phyloP scores from a whole-genome alignment of 2,888 invertebrate genomes.

The Dynastes tityus region DNA sequence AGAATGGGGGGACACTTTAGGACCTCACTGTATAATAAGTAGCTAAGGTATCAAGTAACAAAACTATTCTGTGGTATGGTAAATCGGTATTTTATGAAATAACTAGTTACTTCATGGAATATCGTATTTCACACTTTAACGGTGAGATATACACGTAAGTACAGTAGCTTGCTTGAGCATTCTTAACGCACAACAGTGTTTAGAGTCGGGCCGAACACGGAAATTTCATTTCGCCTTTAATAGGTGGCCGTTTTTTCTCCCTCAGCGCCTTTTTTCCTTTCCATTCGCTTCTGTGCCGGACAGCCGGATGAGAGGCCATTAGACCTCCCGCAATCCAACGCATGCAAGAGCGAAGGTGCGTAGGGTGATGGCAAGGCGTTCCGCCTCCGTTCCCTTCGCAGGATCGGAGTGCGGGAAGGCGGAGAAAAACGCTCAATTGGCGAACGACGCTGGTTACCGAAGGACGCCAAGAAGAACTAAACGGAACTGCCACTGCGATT shows the following conservation, averaged over 20 bases:
- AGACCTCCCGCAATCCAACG: slow-evolving; percentile 42
- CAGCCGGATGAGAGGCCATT: slow-evolving; percentile 46
- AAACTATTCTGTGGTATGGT: no score
- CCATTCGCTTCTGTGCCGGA: slow-evolving; percentile 26
- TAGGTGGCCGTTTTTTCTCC: slow-evolving; percentile 50
- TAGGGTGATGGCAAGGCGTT: slow-evolving; percentile 8
- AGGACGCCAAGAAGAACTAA: slow-evolving; percentile 17
- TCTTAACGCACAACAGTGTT: slow-evolving; percentile 25
- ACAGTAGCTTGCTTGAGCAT: slow-evolving; percentile 25
- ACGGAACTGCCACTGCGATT: slow-evolving; percentile 44
- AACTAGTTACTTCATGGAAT: no score
- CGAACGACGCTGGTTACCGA: background rate
- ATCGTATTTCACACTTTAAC: no score
- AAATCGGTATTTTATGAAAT: no score
- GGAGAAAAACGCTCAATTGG: slow-evolving; percentile 39
- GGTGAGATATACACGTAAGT: background rate
- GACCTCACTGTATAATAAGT: no score
- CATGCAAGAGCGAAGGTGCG: slow-evolving; percentile 34
- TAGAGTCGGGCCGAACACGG: slow-evolving; percentile 52
- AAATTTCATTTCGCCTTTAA: slow-evolving; percentile 60
- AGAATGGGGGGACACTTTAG: no score
- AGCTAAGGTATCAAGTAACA: no score
- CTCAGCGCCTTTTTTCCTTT: slow-evolving; percentile 7
- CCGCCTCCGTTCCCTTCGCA: background rate
- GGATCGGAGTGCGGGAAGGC: background rate